Evolutionary conservation across 1,140 invertebrate species (phyloP), one percentile per base, ranked within the genome.

Genomic region (Dendrolimus kikuchii): DNA sequence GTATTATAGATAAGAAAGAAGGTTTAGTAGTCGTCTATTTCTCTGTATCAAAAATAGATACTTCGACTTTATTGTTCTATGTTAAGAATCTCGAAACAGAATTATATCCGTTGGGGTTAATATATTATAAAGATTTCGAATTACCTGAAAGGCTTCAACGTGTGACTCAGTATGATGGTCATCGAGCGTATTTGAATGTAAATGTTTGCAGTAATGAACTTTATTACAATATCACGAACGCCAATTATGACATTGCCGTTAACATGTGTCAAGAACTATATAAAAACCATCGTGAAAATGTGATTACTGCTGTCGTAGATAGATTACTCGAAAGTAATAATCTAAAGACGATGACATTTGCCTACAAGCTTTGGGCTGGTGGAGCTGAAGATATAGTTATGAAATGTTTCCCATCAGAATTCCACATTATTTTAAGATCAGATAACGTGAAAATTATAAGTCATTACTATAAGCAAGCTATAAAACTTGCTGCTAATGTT

Each of bases 11-110:
- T 9, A 42, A 46, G 7, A 47, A 57, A 3, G 8, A 40, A 5
- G 66, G 66, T 2, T 52, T 53, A 46, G 59, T 69, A 7, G n/a
- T 69, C 6, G 46, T 66, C 5, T 69, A 55, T 40, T 64, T 64
- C 9, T 69, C 66, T 36, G 40, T 23, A 23, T 23, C 23, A 23
- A 23, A 23, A 23, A 66, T 47, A 47, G 36, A 3, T 55, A 44
- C 38, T 54, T 59, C 4, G 37, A 42, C 23, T 23, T 23, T 23
- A 23, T 23, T 23, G 23, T 23, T 23, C 5, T 56, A 69, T 36
- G 60, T 64, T 2, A 53, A 51, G 43, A 62, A 57, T 41, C 53
- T 69, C 9, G 51, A 50, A n/a, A 42, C 6, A n/a, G 59, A 55
- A 38, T 42, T 69, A 36, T 55, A 40, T 7, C 45, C 44, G 4